Percentiles rank a stretch among this genome's conserved stretches.
Conservation (phyloP, 2,113 vertebrate genomes). For the Aix galericulata region DNA sequence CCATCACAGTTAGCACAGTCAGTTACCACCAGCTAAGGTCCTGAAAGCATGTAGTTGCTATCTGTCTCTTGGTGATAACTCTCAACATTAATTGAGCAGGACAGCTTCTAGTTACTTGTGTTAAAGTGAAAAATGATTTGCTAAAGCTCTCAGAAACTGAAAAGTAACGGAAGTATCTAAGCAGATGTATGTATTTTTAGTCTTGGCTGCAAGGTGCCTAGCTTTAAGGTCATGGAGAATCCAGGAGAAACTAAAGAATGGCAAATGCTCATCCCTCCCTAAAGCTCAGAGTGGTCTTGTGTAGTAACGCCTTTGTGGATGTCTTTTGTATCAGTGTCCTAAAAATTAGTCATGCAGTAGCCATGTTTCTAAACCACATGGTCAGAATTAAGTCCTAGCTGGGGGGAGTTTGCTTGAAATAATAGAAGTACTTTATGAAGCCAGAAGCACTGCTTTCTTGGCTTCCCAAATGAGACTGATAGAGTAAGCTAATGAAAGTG, state of each 20-base stretch:
- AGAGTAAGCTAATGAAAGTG: neutral
- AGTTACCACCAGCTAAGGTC: neutral
- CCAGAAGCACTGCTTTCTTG: neutral
- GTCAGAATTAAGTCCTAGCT: neutral
- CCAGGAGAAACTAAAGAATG: neutral
- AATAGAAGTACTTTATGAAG: neutral
- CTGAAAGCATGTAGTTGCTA: neutral
- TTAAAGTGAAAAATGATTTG: neutral
- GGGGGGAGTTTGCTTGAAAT: neutral
- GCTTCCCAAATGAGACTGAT: neutral
- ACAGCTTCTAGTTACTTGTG: neutral
- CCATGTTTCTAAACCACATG: neutral
- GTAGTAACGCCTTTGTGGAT: neutral
- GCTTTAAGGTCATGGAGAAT: neutral
- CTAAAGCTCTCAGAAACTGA: constrained; percentile 2
- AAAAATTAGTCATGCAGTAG: neutral
- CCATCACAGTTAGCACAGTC: neutral
- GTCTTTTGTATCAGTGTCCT: neutral
- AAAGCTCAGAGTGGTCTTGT: neutral
- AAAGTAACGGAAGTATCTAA: neutral
- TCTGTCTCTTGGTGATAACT: neutral
- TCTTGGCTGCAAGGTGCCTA: constrained; percentile 8
- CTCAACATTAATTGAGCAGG: neutral
- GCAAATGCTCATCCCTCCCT: neutral
- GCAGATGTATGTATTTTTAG: neutral